Conservation (phyloP, 2,888 invertebrate species). For the Noctua janthe region DNA sequence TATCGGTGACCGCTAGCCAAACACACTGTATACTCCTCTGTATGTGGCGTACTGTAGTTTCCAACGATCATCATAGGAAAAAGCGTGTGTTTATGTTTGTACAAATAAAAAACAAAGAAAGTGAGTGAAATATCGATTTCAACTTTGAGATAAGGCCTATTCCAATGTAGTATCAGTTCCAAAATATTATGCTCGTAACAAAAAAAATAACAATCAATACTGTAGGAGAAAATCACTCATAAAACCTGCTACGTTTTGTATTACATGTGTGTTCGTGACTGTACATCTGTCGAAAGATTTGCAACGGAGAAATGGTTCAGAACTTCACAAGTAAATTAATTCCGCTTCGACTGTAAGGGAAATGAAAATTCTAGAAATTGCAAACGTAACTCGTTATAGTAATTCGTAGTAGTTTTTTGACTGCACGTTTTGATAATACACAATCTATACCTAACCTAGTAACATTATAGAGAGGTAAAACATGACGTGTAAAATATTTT, state of each 20-base stretch:
- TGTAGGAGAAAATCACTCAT: neutral
- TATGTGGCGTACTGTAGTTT: neutral
- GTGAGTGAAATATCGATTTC: too few species aligned
- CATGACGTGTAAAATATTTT: too few species aligned
- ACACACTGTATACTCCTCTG: neutral
- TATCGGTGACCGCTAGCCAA: too few species aligned
- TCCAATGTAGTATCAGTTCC: neutral
- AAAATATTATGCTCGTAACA: neutral
- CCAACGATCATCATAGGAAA: neutral
- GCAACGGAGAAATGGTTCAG: constrained; percentile 25
- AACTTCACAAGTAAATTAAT: constrained; percentile 49
- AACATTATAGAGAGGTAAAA: too few species aligned
- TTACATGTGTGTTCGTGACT: neutral
- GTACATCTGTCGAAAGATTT: constrained; percentile 32
- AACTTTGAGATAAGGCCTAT: too few species aligned
- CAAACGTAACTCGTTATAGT: constrained; percentile 29
- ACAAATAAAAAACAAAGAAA: neutral
- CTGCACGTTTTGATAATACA: neutral
- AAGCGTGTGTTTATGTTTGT: neutral
- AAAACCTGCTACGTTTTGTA: neutral
- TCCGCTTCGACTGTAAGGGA: constrained; percentile 28
- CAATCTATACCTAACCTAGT: neutral
- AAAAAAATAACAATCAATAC: neutral
- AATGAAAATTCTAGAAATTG: constrained; percentile 44
- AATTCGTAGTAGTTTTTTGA: constrained; percentile 19